Conservation (phyloP, 2,888 invertebrate species). For the Belgica antarctica region DNA sequence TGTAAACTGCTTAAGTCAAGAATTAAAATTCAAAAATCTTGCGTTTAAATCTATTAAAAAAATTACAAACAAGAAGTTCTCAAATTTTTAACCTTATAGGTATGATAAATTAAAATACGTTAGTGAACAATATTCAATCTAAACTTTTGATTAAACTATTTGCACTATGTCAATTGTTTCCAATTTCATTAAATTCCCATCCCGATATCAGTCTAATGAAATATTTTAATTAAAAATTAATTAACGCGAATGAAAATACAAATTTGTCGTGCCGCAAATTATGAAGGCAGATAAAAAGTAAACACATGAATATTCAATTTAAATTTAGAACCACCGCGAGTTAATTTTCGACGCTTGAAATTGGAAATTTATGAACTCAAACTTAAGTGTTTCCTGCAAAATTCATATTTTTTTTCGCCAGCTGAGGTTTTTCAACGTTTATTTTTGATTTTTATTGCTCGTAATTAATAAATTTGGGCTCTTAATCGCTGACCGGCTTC, state of each 20-base stretch:
- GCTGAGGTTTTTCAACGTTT: not conserved
- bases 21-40: no score
- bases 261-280: constrained; percentile 16
- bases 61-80: no score
- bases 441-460: not conserved
- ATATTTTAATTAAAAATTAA: no score
- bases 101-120: not conserved
- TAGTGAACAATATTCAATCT: not conserved
- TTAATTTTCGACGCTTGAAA: not conserved
- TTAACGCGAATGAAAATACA: not conserved
- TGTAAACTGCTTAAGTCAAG: no score
- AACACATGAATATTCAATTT: constrained; percentile 6
- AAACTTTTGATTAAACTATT: no score
- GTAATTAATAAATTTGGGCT: constrained; percentile 10
- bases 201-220: no score
- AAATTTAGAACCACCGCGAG: not conserved
- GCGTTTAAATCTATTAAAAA: no score
- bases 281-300: constrained; percentile 4
- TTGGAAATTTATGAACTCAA: not conserved
- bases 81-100: no score
- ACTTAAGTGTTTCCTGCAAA: not conserved
- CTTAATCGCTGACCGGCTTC: not conserved
- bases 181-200: no score
- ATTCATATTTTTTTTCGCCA: not conserved
- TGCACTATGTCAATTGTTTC: no score